phyloP scores from a whole-genome alignment of 2,113 vertebrate species.

The Saiga tatarica region DNA sequence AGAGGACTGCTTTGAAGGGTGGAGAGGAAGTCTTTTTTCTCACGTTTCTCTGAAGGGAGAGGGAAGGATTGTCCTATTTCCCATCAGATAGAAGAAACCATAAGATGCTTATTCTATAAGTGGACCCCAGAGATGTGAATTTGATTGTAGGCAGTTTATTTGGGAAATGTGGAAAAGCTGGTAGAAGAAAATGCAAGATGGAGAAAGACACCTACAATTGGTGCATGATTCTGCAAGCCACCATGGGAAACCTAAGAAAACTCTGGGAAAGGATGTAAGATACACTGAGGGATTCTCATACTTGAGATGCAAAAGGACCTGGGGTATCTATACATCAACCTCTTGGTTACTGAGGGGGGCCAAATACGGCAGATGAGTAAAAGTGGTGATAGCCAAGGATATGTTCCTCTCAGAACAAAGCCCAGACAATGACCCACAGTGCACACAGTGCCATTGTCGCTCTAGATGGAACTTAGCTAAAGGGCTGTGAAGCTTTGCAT shows the following conservation, averaged over 20 bases:
- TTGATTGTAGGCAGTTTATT: background rate
- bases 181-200: background rate
- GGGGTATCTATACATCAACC: background rate
- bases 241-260: background rate
- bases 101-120: background rate
- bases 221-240: background rate
- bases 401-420: background rate
- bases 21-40: background rate
- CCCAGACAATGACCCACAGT: background rate
- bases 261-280: background rate
- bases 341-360: background rate
- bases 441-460: rapidly evolving
- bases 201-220: background rate
- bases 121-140: background rate
- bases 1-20: background rate
- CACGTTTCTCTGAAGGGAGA: background rate
- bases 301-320: background rate
- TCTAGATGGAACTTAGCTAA: background rate
- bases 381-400: background rate
- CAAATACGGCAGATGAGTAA: background rate
- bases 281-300: background rate
- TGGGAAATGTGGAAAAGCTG: background rate
- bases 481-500: background rate
- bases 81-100: background rate
- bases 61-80: background rate